Evolutionary conservation across 2,888 invertebrate genomes (phyloP).

Genomic region (Microplitis manilae): DNA sequence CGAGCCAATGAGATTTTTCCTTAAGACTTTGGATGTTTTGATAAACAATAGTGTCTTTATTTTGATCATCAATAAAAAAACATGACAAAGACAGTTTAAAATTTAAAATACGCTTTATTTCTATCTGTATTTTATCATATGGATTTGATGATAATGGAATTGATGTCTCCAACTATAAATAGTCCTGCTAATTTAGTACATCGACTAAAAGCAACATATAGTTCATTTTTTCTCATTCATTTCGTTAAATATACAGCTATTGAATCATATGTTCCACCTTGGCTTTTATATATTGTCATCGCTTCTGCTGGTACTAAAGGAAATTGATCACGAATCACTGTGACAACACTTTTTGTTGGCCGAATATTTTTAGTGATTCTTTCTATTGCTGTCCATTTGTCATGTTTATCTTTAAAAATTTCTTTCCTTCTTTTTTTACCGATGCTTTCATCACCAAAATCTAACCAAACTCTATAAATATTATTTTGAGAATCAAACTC

Average conservation of each 20-base stretch:
- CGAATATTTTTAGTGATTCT: no score
- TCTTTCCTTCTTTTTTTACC: conserved; percentile 26
- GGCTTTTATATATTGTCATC: conserved; percentile 19
- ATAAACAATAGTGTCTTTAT: background rate
- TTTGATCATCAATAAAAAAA: no score
- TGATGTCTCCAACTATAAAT: conserved; percentile 23
- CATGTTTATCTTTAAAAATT: conserved; percentile 15
- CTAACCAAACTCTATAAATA: conserved; percentile 33
- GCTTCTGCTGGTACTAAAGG: conserved; percentile 14
- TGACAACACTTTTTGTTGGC: no score
- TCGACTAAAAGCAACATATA: conserved; percentile 26
- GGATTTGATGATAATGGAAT: no score
- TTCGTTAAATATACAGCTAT: no score
- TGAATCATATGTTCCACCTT: conserved; percentile 6
- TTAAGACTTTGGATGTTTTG: background rate
- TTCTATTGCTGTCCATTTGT: no score
- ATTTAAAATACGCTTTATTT: background rate
- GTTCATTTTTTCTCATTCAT: background rate
- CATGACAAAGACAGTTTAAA: background rate
- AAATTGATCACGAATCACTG: no score
- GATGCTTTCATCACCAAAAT: conserved; percentile 39
- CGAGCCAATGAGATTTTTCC: background rate
- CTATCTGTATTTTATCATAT: background rate
- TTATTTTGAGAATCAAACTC: conserved; percentile 26
- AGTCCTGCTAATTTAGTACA: conserved; percentile 12